Evolutionary conservation across 2,113 vertebrate species (phyloP).

Genomic region (Coregonus clupeaformis): DNA sequence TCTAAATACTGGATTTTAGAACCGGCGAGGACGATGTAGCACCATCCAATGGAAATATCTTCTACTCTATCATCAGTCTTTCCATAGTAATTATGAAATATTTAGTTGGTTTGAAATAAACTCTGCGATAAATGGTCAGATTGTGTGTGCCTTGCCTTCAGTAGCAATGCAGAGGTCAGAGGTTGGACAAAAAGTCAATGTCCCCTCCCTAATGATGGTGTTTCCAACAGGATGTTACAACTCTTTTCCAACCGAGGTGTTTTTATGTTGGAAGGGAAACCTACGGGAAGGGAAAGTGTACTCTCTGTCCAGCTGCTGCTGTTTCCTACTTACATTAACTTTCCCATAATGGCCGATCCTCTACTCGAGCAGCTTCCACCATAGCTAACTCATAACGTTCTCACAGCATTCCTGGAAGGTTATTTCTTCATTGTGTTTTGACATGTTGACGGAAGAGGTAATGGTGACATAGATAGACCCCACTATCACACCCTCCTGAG

Average conservation of each 20-base stretch:
- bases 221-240: slow-evolving; percentile 10
- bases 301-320: background rate
- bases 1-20: background rate
- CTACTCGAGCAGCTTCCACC: background rate
- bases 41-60: background rate
- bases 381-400: no score
- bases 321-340: slow-evolving; percentile 9
- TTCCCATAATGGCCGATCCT: background rate
- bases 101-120: background rate
- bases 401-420: background rate
- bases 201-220: background rate
- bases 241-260: background rate
- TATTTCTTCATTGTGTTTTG: background rate
- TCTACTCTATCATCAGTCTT: background rate
- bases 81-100: background rate
- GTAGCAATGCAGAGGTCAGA: background rate
- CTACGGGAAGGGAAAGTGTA: no score
- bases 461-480: background rate
- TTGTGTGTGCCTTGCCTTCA: background rate
- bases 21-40: no score
- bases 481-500: slow-evolving; percentile 24
- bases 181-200: background rate
- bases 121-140: background rate
- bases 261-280: background rate
- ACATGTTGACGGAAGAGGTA: background rate